Base-by-base conservation (phyloP, 2,888 invertebrate genomes). In the Scaptomyza parva region DNA sequence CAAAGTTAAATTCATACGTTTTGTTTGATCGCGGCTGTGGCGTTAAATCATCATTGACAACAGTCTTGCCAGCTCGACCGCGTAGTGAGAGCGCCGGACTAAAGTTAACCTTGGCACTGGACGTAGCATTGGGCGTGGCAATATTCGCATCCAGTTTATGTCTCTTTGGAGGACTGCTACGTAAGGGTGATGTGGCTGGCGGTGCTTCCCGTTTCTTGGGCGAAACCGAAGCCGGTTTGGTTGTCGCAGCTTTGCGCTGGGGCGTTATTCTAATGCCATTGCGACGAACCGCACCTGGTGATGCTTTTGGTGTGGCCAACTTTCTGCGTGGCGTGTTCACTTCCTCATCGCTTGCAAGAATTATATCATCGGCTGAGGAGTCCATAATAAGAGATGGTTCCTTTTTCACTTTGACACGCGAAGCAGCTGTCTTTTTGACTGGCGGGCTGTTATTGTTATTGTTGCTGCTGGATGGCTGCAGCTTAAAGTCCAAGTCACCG, bases 401-500 rank as follows among this genome's bases (percentile, higher is more conserved):
- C 18, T 63, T 81, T 18, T 62, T 74, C 7, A 22, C 45, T 20
- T 50, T 68, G 4, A 28, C 5, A 4, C 35, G 40, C 5, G 48
- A 45, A 5, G 33, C 22, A 6, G 43, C 47, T 37, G 70, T 61
- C 39, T 69, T 77, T 3, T 77, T 82, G 2, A 14, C 54, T 2
- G 76, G 67, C 0, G 71, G 59, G 53, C 71, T 77, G 12, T 74
- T 80, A 17, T 83, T 80, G 11, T 65, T 73, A 33, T 70, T 78
- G 28, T 45, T 70, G 40, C 35, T 70, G 17, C 41, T 71, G 11
- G 35, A 54, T 1, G 65, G 18, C 45, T 83, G 87, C 0, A 86
- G 3, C 44, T 87, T 86, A 6, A 91, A 89, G 7, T 90, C 93
- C 18, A 96, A 90, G 72, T 94, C 94, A 40, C 93, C 94, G 41